Conservation (phyloP, 2,888 invertebrate species). For the Pyrrhosoma nymphula region DNA sequence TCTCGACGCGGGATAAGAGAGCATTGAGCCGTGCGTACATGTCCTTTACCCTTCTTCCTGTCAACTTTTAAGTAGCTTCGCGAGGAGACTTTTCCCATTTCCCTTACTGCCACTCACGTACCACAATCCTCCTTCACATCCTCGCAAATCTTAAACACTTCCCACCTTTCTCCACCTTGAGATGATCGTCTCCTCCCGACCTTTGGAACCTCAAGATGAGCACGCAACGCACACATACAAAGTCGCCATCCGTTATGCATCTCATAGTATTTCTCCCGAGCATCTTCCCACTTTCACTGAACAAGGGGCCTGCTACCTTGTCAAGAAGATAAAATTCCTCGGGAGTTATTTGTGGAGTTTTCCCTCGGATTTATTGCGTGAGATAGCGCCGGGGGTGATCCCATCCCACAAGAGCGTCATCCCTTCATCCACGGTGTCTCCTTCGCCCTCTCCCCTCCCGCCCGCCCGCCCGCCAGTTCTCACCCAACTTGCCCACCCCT, state of each 20-base stretch:
- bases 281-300: slow-evolving; percentile 31
- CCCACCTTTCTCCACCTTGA: slow-evolving; percentile 11
- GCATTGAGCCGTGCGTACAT: background rate
- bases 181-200: slow-evolving; percentile 30
- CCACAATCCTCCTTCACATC: background rate
- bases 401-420: background rate
- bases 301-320: slow-evolving; percentile 57
- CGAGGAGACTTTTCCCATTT: background rate
- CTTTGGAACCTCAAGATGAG: background rate
- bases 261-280: slow-evolving; percentile 45
- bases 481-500: background rate
- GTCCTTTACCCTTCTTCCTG: background rate
- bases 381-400: slow-evolving; percentile 41
- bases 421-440: background rate
- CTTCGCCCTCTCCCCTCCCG: background rate
- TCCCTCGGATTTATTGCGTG: slow-evolving; percentile 59
- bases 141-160: background rate
- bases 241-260: slow-evolving; percentile 60
- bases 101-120: background rate
- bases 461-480: background rate
- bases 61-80: background rate
- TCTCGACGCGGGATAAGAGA: background rate
- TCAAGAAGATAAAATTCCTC: slow-evolving; percentile 65
- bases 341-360: slow-evolving; percentile 65
- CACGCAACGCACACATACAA: slow-evolving; percentile 19